Base-by-base conservation (phyloP, 1,140 invertebrate species). In the Saxidomus purpurata region DNA sequence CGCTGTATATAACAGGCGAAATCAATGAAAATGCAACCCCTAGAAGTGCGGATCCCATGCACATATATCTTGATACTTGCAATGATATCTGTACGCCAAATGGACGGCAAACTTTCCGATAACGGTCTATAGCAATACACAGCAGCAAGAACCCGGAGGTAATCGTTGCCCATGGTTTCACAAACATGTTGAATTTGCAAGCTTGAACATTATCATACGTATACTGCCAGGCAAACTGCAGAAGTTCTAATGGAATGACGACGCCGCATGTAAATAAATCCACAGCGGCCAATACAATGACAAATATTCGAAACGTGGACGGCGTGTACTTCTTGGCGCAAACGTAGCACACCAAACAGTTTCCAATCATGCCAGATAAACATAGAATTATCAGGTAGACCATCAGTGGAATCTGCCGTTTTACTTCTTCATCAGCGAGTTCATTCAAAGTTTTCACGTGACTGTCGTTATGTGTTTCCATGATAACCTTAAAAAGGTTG, bases 331-430 rank as follows among this genome's bases (percentile, higher is more conserved):
- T 67, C 25, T 49, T 77, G 8, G 76, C 59, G 59, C 80, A 90
- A 0, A 90, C 61, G 34, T 86, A 81, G 36, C 81, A 86, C 19
- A 90, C 89, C 15, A 90, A 69, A 31, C 4, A 19, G 34, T 90
- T 90, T 69, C 89, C 89, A 38, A 49, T 6, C 11, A 69, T 38
- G 1, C 89, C 89, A 19, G 49, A 6, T 34, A 90, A 0, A 36
- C 67, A 49, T n/a, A 90, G 34, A 15, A 86, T 25, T 1, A 34
- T n/a, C 19, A 90, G 38, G 38, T 67, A 90, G 28, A 86, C 61
- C 19, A 85, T 31, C 1, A 90, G 13, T 17, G 76, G 59, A 22
- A 90, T 13, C 2, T 63, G 43, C 4, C 55, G 28, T 25, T 19
- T 25, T 13, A 82, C 38, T 61, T 90, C 71, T 67, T 79, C 71